phyloP scores from a whole-genome alignment of 2,113 vertebrate genomes.

The Cebidichthys violaceus region DNA sequence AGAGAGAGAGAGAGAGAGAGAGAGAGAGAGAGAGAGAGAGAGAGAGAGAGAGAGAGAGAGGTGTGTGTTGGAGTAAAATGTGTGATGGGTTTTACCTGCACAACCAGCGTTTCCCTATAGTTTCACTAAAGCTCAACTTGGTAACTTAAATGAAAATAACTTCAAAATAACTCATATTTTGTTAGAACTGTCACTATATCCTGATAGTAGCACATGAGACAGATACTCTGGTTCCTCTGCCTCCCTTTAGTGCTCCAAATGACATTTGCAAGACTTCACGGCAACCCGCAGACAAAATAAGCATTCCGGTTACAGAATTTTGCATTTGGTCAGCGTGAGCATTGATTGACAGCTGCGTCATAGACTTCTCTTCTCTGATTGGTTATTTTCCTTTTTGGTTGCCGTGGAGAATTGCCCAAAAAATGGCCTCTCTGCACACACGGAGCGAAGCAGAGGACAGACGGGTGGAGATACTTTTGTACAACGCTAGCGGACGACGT shows the following conservation, averaged over 20 bases:
- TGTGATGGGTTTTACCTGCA: slow-evolving; percentile 7
- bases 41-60: not conserved
- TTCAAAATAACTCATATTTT: not conserved
- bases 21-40: slow-evolving; percentile 31
- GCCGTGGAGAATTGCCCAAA: too few species aligned
- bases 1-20: not conserved
- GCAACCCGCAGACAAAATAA: not conserved
- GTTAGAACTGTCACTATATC: not conserved
- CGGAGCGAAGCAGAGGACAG: too few species aligned
- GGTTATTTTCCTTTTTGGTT: too few species aligned
- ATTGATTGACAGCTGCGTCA: too few species aligned
- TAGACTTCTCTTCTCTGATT: too few species aligned
- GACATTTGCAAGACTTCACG: too few species aligned
- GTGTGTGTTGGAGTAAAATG: not conserved
- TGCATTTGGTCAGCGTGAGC: too few species aligned
- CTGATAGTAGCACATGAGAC: not conserved
- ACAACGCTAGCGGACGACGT: too few species aligned
- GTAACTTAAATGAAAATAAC: not conserved
- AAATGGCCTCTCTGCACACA: too few species aligned
- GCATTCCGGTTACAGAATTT: too few species aligned
- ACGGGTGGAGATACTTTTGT: too few species aligned
- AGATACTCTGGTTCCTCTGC: not conserved
- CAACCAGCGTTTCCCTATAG: not conserved
- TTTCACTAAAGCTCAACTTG: not conserved
- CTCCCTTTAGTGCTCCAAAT: not conserved